Evolutionary conservation across 2,888 invertebrate species (phyloP), one percentile per base, ranked within the genome.

Genomic region (Boloria euphrosyne): DNA sequence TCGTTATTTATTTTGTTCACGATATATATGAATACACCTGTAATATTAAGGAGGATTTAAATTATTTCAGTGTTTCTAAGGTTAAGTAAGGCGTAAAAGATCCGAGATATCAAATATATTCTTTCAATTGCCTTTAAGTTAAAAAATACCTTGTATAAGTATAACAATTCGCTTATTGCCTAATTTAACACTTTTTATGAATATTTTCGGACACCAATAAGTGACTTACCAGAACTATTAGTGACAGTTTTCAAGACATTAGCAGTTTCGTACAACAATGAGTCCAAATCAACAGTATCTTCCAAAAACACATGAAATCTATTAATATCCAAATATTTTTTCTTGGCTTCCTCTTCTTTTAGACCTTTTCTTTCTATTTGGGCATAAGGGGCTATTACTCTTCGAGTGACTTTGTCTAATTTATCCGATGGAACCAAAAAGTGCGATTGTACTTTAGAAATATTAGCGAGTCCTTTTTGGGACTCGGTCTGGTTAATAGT

Each of bases 311-410:
- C 85, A 47, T 83, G 87, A 54, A 92, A 91, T 66, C 90, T 84
- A 60, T 85, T 89, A 31, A 92, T 86, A 69, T 92, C 91, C 13
- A 92, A 74, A 64, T 90, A 91, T 1, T 80, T 81, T 1, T 78
- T 86, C 38, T 85, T 85, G 0, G 79, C 76, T 14, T 85, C 86
- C 4, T 86, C 86, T 5, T 85, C 85, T 54, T 86, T 90, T 0
- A 82, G 13, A 0, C 89, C 90, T 63, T 86, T 90, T 44, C 92
- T 74, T 72, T 89, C 89, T 58, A 92, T 91, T 67, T 89, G 91
- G 0, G 91, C 93, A 73, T 93, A 94, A 0, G 94, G 94, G 0
- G 94, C 94, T 60, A 94, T 93, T 0, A 94, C 93, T n/a, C 94
- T 82, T 61, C 92, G 83, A 0, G 94, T 93, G 0, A 93, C 93